These are phyloP conservation scores for Drosophila yooni DNA, from an alignment of 2,888 invertebrate genomes.

Conservation along the genomic window DNA sequence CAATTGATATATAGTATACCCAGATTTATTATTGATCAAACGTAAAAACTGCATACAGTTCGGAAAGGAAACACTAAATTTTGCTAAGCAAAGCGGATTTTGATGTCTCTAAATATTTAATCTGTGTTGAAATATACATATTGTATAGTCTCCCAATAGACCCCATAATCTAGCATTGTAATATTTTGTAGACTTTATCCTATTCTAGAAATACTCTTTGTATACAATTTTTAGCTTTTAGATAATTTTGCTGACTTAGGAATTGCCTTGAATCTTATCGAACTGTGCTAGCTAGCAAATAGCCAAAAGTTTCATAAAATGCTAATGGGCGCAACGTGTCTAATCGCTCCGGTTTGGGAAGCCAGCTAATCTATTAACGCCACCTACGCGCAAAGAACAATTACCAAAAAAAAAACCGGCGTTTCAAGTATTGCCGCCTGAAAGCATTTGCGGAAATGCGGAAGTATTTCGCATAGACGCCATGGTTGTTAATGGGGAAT, in stretches of 20 bases:
- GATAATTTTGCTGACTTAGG: neutral
- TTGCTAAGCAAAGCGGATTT: neutral
- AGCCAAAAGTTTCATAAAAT: conserved; percentile 45
- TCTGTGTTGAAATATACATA: neutral
- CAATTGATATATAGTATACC: neutral
- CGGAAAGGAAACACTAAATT: neutral
- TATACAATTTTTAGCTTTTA: neutral
- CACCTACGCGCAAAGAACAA: conserved; percentile 44
- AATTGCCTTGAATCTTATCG: conserved; percentile 55
- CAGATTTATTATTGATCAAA: neutral
- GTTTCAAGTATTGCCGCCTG: conserved; percentile 68
- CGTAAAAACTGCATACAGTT: neutral
- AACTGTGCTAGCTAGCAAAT: conserved; percentile 15
- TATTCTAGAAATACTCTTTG: neutral
- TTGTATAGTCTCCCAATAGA: neutral
- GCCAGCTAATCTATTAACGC: conserved; percentile 52
- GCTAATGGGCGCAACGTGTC: conserved; percentile 52
- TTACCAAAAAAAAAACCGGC: conserved; percentile 33
- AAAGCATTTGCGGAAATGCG: conserved; percentile 62
- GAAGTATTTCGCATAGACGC: conserved; percentile 43
- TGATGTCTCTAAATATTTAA: neutral
- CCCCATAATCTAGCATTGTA: neutral
- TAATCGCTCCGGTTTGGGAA: conserved; percentile 45
- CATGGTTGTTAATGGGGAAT: conserved; percentile 2
- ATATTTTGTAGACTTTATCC: neutral